Evolutionary conservation across 2,888 invertebrate species (phyloP), one percentile per base, ranked within the genome.

Genomic region (Plagodis dolabraria): DNA sequence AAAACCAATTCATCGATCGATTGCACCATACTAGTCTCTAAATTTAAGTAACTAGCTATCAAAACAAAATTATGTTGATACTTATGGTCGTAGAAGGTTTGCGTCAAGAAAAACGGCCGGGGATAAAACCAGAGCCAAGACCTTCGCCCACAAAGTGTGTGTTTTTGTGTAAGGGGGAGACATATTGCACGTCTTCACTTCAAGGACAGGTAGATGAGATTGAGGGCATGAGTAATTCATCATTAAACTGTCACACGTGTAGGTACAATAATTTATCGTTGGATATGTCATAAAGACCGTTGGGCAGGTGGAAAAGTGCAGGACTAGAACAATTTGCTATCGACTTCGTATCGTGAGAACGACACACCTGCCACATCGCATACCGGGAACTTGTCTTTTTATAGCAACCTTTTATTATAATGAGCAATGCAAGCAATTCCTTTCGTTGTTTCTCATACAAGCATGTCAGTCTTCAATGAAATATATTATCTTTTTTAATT

Each of bases 251-350:
- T 22, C 1, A 47, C 42, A 57, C 49, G 53, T 38, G 34, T 51
- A 8, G 22, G 22, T 35, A 46, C 42, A 10, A 35, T 57, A 53
- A 56, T 56, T 52, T 56, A 53, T 56, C 36, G 56, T 49, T 43
- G 53, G 33, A 40, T 61, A 36, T 6, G 43, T n/a, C 33, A 46
- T 46, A 43, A 73, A 68, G 69, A 70, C 73, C 69, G 75, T 72
- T 74, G 72, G 70, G 67, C 87, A 86, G 86, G 82, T 86, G 85
- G 75, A 76, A 53, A 44, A 70, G 71, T 69, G 76, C 80, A 82
- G 80, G 83, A 82, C 83, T 84, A 84, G 82, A 79, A 83, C 79
- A 84, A 82, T 86, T 85, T 83, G 77, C 76, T 67, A 75, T 74
- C 75, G 76, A 78, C 72, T 72, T 70, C 55, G 65, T 55, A 57